Evolutionary conservation across 2,113 vertebrate genomes (phyloP).

Genomic region (Campylomormyrus tamandua): DNA sequence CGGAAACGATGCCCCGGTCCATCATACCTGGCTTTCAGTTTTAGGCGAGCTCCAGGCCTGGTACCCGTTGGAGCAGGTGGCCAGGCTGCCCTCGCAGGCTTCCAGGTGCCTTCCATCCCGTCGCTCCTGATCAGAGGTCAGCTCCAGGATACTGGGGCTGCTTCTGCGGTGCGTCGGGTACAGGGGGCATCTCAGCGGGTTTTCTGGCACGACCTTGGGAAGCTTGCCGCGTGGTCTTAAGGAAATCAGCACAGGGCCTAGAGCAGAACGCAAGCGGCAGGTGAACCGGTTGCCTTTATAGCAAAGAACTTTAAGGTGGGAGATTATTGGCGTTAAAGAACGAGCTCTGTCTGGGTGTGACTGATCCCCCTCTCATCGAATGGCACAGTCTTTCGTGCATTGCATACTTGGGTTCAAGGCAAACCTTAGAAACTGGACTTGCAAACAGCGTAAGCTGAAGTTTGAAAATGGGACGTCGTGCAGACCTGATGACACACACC

Average conservation of each 20-base stretch:
- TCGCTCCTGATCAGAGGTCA: constrained; percentile 42
- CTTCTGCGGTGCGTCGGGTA: neutral
- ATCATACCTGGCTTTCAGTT: constrained; percentile 66
- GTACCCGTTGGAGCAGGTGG: constrained; percentile 45
- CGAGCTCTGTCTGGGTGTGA: neutral
- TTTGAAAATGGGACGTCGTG: neutral
- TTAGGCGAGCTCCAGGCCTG: constrained; percentile 57
- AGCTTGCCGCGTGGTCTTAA: constrained; percentile 62
- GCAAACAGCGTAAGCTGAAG: neutral
- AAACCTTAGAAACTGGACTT: neutral
- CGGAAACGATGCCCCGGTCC: no score
- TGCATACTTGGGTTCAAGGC: neutral
- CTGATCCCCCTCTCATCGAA: neutral
- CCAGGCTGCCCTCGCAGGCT: constrained; percentile 38
- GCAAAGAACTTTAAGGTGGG: neutral
- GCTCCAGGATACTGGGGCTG: rapidly evolving
- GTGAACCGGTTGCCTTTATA: neutral
- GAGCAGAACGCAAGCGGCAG: neutral
- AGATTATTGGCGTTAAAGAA: neutral
- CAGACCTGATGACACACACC: constrained; percentile 48
- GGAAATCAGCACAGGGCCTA: constrained; percentile 75
- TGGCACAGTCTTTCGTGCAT: neutral
- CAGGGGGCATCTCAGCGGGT: neutral
- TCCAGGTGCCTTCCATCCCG: constrained; percentile 46
- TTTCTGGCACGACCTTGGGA: constrained; percentile 40